Base-by-base conservation (phyloP, 2,888 invertebrate genomes). In the Tridacna crocea region DNA sequence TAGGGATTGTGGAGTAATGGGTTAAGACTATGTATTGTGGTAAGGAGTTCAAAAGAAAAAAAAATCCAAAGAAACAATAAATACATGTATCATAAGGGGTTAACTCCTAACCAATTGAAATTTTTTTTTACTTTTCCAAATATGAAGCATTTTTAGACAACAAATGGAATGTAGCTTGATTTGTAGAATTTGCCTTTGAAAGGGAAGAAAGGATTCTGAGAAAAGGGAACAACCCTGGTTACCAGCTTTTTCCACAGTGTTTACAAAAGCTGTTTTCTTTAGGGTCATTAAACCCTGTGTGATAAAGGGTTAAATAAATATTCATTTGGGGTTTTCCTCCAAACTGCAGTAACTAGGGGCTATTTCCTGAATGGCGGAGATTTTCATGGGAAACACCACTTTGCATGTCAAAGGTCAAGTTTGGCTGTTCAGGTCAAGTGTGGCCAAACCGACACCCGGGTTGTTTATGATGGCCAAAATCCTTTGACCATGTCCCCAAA, bases 371-470 rank as follows among this genome's bases (percentile, higher is more conserved):
- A 66, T 63, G 61, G 61, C 72, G 75, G 61, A 63, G 70, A 70
- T 72, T 72, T 77, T 74, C 46, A 65, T 48, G 79, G 83, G 74
- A 70, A 70, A 70, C 70, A n/a, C 70, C 70, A 70, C 48, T 22
- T 48, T 48, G 51, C 51, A 70, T 83, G 75, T 60, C 65, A 60
- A 72, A 77, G 86, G 86, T 82, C 77, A 82, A 65, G 72, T 79
- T 78, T 82, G 81, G 80, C 83, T 77, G 76, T 76, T 72, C 75
- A 80, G 86, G 83, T 86, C 86, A 86, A 84, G 80, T 83, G 83
- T 82, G 82, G 77, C 82, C 82, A 77, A 77, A 81, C 75, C 75
- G 74, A 75, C 79, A 74, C 68, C 75, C 77, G 86, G 77, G 80
- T 84, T 83, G 84, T 86, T 86, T 86, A 86, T 86, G 75, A 80